These are phyloP conservation scores for Mimachlamys varia DNA, from an alignment of 2,888 invertebrate species.

Conservation along the genomic window DNA sequence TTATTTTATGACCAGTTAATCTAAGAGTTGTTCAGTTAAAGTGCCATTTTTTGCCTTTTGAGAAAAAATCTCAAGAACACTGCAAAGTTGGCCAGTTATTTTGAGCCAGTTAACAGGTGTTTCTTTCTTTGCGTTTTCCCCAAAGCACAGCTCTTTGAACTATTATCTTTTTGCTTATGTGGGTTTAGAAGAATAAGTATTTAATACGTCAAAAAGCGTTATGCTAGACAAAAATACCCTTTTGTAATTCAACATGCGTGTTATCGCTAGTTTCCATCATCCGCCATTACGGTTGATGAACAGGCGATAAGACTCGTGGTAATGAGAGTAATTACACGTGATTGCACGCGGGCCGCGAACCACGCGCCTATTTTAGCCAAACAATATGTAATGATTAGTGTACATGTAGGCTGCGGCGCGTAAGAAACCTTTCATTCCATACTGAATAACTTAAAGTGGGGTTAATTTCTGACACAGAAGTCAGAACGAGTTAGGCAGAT, in stretches of 20 bases:
- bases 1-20: slow-evolving; percentile 36
- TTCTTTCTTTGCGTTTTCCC: not conserved
- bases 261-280: not conserved
- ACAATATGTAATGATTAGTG: slow-evolving; percentile 24
- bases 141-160: slow-evolving; percentile 1
- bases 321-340: slow-evolving; percentile 24
- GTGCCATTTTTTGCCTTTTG: not conserved
- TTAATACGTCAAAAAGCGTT: slow-evolving; percentile 34
- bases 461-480: slow-evolving; percentile 31
- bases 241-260: slow-evolving; percentile 21
- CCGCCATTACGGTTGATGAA: slow-evolving; percentile 28
- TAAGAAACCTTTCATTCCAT: slow-evolving; percentile 8
- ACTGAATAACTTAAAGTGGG: slow-evolving; percentile 7
- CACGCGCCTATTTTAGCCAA: slow-evolving; percentile 25
- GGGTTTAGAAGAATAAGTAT: not conserved
- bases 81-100: not conserved
- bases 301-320: not conserved
- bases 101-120: slow-evolving; percentile 28
- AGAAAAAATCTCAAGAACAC: not conserved
- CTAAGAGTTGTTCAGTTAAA: not conserved
- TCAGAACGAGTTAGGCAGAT: not conserved
- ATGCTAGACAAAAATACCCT: slow-evolving; percentile 18
- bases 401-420: not conserved
- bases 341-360: slow-evolving; percentile 21
- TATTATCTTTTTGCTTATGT: slow-evolving; percentile 34